These are phyloP conservation scores for Eupithecia pulchellata DNA, from an alignment of 2,888 invertebrate species.

Conservation along the genomic window DNA sequence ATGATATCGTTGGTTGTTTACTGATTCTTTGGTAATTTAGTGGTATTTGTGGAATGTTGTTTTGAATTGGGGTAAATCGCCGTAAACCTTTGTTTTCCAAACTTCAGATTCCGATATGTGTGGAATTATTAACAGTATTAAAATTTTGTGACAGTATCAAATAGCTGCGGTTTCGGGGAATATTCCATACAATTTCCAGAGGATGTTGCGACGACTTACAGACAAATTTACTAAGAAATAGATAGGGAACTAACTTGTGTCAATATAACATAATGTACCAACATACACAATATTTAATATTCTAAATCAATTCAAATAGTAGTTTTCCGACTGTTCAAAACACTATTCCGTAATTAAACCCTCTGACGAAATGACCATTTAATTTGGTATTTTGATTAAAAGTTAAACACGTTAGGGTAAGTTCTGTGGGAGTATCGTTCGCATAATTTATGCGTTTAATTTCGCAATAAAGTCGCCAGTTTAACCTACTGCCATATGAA, in stretches of 20 bases:
- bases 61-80: constrained; percentile 9
- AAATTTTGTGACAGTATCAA: not conserved
- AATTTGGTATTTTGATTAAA: constrained; percentile 41
- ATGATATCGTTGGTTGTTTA: constrained; percentile 11
- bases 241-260: not conserved
- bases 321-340: not conserved
- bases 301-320: not conserved
- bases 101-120: constrained; percentile 8
- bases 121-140: not conserved
- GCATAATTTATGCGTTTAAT: constrained; percentile 82
- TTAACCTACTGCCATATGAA: constrained; percentile 75
- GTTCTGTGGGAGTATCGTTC: constrained; percentile 46
- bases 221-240: not conserved
- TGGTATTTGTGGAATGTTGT: constrained; percentile 26
- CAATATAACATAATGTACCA: not conserved
- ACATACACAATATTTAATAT: not conserved
- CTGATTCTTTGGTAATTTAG: constrained; percentile 12
- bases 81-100: constrained; percentile 21
- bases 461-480: constrained; percentile 74
- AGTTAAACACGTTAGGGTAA: constrained; percentile 41
- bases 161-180: not conserved
- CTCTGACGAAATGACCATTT: constrained; percentile 31
- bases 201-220: not conserved
- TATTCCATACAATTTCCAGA: not conserved
- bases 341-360: constrained; percentile 27